These are phyloP conservation scores for Panurus biarmicus DNA, from an alignment of 2,113 vertebrate genomes.

Conservation along the genomic window DNA sequence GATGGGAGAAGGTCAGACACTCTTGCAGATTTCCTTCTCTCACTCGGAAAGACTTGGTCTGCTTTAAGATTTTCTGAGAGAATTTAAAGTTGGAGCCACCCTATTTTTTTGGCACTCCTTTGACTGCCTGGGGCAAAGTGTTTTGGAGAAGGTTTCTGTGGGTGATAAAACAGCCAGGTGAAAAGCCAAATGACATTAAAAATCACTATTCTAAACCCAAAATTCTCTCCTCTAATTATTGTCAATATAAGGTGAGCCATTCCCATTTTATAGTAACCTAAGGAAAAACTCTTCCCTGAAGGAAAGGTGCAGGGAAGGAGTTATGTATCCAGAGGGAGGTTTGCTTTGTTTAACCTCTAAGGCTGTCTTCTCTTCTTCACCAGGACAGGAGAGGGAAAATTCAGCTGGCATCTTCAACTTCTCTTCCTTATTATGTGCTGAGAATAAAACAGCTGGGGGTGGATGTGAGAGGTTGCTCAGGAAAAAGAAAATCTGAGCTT, in stretches of 20 bases:
- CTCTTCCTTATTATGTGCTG: not conserved
- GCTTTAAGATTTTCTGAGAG: not conserved
- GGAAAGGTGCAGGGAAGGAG: not conserved
- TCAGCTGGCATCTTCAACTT: not conserved
- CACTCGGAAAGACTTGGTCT: not conserved
- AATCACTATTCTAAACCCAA: not conserved
- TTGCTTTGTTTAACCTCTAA: not conserved
- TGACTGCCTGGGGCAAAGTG: not conserved
- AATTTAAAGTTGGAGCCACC: not conserved
- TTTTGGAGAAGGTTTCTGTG: not conserved
- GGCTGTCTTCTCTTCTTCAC: not conserved
- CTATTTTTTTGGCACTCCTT: not conserved
- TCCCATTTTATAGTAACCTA: not conserved
- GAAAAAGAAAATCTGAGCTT: not conserved
- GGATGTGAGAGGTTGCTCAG: not conserved
- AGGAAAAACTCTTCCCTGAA: not conserved
- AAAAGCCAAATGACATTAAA: not conserved
- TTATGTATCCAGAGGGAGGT: not conserved
- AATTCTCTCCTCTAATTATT: not conserved
- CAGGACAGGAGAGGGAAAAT: not conserved
- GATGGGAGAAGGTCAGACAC: not conserved
- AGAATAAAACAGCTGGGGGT: not conserved
- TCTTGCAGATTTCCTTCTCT: not conserved
- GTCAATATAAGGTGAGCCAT: not conserved
- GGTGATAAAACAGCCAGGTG: not conserved